Conservation (phyloP, 2,113 vertebrate genomes). For the Scophthalmus maximus region DNA sequence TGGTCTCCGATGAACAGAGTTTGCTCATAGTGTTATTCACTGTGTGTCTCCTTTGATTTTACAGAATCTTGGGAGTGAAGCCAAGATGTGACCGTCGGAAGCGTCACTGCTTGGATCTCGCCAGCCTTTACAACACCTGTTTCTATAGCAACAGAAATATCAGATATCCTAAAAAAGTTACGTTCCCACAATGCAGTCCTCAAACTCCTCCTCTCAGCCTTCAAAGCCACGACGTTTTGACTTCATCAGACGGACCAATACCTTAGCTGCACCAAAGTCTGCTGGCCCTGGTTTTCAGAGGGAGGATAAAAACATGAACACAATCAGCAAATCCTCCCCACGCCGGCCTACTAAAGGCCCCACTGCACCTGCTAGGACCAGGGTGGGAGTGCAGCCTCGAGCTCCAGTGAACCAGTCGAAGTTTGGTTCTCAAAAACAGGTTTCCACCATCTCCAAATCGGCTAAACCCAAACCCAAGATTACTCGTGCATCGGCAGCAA, state of each 20-base stretch:
- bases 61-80: slow-evolving; percentile 74
- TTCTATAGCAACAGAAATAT: slow-evolving; percentile 75
- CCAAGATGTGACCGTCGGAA: slow-evolving; percentile 81
- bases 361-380: slow-evolving; percentile 67
- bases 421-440: slow-evolving; percentile 68
- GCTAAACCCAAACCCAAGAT: slow-evolving; percentile 76
- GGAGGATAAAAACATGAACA: slow-evolving; percentile 84
- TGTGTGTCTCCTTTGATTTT: slow-evolving; percentile 77
- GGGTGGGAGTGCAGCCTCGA: slow-evolving; percentile 67
- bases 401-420: slow-evolving; percentile 67
- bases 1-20: background rate
- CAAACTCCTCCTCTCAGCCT: slow-evolving; percentile 66
- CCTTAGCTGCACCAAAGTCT: slow-evolving; percentile 66
- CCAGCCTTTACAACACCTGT: slow-evolving; percentile 56
- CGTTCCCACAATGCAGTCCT: slow-evolving; percentile 79
- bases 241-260: slow-evolving; percentile 60
- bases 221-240: slow-evolving; percentile 78
- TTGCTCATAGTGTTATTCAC: slow-evolving; percentile 57
- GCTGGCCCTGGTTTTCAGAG: slow-evolving; percentile 63
- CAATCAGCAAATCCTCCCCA: slow-evolving; percentile 76
- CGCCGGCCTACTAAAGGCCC: slow-evolving; percentile 69
- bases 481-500: slow-evolving; percentile 28
- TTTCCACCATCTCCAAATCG: slow-evolving; percentile 46
- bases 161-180: slow-evolving; percentile 49
- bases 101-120: slow-evolving; percentile 64